Percentiles rank a stretch among this genome's conserved stretches.
Conservation (phyloP, 2,888 invertebrate genomes). For the Marasmarcha lunaedactyla region DNA sequence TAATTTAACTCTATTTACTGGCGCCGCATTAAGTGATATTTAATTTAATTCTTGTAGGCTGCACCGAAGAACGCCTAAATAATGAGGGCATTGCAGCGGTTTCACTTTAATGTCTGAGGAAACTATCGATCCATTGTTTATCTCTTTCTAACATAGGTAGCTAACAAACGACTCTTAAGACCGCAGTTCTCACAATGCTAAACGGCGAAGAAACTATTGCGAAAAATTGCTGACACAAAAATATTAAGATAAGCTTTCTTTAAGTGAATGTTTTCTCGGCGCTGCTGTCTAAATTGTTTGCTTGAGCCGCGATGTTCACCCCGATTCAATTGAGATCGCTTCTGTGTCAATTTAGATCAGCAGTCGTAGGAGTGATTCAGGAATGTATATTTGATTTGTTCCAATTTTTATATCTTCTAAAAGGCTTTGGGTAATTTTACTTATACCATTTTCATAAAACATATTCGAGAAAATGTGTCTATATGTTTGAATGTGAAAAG, state of each 20-base stretch:
- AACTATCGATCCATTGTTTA: conserved; percentile 61
- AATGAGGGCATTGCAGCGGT: conserved; percentile 66
- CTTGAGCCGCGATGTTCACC: no score
- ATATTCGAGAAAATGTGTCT: no score
- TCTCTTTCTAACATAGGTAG: conserved; percentile 56
- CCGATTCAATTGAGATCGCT: no score
- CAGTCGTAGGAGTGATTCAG: no score
- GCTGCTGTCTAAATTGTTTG: no score
- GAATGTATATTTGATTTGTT: no score
- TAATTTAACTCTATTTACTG: neutral
- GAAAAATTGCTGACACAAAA: conserved; percentile 6
- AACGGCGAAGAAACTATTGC: conserved; percentile 13
- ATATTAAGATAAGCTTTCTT: conserved; percentile 1
- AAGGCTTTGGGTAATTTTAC: no score
- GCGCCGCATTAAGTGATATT: neutral
- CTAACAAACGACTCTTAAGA: conserved; percentile 28
- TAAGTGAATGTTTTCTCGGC: neutral
- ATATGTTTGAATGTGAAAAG: no score
- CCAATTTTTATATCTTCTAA: no score
- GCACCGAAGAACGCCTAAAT: conserved; percentile 48
- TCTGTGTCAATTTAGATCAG: no score
- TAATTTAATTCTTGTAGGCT: conserved; percentile 19
- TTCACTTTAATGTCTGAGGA: conserved; percentile 61
- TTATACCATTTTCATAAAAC: no score
- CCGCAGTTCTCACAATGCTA: conserved; percentile 14